A percentile compares a stretch with the other conserved stretches of the same genome.
These are phyloP conservation scores for Corythornis vintsioides DNA, from an alignment of 2,113 vertebrate genomes.

Conservation along the genomic window DNA sequence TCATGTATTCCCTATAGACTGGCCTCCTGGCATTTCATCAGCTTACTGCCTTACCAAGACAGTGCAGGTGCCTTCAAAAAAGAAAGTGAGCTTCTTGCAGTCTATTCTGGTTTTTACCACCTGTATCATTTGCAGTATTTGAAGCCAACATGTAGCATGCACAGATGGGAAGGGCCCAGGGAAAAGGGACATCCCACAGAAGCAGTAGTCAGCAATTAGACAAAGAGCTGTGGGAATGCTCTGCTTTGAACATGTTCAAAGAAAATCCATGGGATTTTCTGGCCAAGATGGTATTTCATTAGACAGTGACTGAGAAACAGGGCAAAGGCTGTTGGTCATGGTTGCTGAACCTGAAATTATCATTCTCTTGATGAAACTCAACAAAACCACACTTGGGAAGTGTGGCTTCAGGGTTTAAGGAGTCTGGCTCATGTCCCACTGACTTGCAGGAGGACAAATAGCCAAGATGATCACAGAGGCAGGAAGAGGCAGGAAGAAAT, in stretches of 20 bases:
- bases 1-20: neutral
- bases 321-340: fast-evolving
- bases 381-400: neutral
- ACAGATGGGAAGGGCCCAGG: neutral
- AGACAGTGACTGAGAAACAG: neutral
- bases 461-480: neutral
- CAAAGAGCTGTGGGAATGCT: neutral
- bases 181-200: fast-evolving
- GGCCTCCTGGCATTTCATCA: neutral
- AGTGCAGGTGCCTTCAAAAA: neutral
- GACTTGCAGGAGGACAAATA: neutral
- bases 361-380: neutral
- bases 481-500: neutral
- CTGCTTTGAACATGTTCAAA: neutral
- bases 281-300: neutral
- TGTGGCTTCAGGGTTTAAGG: neutral
- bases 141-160: neutral
- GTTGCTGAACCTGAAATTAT: neutral
- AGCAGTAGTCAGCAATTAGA: neutral
- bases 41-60: neutral
- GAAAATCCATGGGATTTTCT: neutral
- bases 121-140: neutral
- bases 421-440: neutral
- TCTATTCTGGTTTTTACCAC: neutral
- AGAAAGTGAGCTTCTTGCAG: neutral